Evolutionary conservation across 2,888 invertebrate species (phyloP).

Genomic region (Bimastos eiseni): DNA sequence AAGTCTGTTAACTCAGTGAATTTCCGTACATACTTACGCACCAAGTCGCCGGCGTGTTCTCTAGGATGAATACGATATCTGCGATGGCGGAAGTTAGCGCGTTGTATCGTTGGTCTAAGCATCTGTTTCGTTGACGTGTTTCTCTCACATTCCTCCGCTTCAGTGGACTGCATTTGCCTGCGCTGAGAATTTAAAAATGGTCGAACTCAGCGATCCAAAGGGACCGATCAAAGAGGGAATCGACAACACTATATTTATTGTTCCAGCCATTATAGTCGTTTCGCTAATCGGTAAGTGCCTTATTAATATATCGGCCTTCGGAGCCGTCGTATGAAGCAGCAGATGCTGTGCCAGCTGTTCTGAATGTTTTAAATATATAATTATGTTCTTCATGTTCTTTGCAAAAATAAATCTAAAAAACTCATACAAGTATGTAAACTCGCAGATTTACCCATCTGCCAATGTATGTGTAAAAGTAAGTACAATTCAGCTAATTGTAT

Average conservation of each 20-base stretch:
- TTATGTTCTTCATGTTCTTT: too few relatives aligned
- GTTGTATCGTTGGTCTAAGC: neutral
- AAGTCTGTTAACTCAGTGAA: neutral
- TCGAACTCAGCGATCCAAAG: slow-evolving; percentile 79
- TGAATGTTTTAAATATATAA: too few relatives aligned
- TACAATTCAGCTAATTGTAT: too few relatives aligned
- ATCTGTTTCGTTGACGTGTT: slow-evolving; percentile 13
- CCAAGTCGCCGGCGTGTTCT: neutral
- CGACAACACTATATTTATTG: slow-evolving; percentile 82
- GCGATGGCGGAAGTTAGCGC: neutral
- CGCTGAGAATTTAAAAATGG: slow-evolving; percentile 67
- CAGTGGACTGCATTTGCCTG: neutral
- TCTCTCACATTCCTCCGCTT: neutral
- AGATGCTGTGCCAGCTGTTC: neutral
- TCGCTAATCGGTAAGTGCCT: slow-evolving; percentile 75
- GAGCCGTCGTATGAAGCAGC: neutral
- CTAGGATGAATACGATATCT: neutral
- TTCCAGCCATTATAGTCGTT: slow-evolving; percentile 80
- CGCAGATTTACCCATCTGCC: too few relatives aligned
- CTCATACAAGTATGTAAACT: too few relatives aligned
- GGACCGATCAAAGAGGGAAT: slow-evolving; percentile 84
- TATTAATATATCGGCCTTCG: neutral
- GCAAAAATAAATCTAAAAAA: too few relatives aligned
- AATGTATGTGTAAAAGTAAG: too few relatives aligned
- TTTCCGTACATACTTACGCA: neutral